Evolutionary conservation across 2,888 invertebrate species (phyloP).

Genomic region (Metellina segmentata): DNA sequence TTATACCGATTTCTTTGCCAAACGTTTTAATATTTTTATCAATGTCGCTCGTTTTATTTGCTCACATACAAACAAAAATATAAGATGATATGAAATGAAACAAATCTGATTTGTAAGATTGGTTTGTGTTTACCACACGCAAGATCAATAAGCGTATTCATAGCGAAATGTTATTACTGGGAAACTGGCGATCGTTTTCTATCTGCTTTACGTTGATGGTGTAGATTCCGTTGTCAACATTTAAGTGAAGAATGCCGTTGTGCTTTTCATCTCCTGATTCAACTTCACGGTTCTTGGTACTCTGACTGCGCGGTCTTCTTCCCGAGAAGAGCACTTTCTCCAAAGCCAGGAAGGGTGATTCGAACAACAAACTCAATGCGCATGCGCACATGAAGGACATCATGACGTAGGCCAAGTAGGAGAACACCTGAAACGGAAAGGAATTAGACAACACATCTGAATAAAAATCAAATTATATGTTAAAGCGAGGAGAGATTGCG

Average conservation of each 20-base stretch:
- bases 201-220: conserved; percentile 39
- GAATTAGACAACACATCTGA: neutral
- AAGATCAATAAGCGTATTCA: too few species aligned
- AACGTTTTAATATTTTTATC: too few species aligned
- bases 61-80: too few species aligned
- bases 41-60: too few species aligned
- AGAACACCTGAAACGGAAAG: conserved; percentile 38
- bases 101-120: too few species aligned
- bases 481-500: too few species aligned
- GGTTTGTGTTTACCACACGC: too few species aligned
- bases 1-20: too few species aligned
- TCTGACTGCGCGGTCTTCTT: neutral
- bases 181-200: conserved; percentile 13
- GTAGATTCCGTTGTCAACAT: conserved; percentile 16
- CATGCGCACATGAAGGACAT: conserved; percentile 44
- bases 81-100: too few species aligned
- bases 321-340: conserved; percentile 51
- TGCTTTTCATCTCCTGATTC: neutral
- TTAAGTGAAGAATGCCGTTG: neutral
- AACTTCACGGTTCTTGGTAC: neutral
- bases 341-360: conserved; percentile 62
- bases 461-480: neutral
- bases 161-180: too few species aligned
- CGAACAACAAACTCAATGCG: conserved; percentile 52
- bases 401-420: conserved; percentile 41